Percentiles rank a stretch among this genome's conserved stretches.
phyloP scores from a whole-genome alignment of 2,888 invertebrate species.

The Oligia latruncula region DNA sequence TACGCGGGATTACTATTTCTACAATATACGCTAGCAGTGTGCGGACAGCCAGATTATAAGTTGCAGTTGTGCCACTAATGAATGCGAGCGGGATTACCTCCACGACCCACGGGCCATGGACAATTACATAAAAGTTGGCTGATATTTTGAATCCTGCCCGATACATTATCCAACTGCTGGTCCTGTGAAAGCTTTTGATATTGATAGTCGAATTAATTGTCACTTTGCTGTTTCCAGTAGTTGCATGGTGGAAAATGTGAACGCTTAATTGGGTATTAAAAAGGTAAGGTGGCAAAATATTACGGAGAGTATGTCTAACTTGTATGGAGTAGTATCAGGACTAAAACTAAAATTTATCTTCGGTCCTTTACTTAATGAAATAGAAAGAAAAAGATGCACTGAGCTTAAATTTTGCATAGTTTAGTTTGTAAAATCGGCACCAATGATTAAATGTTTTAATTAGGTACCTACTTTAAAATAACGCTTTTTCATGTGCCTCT shows the following conservation, averaged over 20 bases:
- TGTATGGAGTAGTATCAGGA: too few species aligned
- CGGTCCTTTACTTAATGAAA: too few species aligned
- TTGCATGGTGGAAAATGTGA: not conserved
- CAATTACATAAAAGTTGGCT: constrained; percentile 81
- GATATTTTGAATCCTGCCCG: constrained; percentile 78
- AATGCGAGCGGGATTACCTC: constrained; percentile 80
- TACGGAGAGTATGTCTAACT: not conserved
- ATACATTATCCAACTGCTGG: constrained; percentile 68
- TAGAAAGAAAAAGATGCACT: too few species aligned
- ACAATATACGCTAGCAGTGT: constrained; percentile 43
- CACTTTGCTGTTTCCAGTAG: constrained; percentile 17
- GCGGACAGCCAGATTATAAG: constrained; percentile 78
- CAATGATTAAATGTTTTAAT: too few species aligned
- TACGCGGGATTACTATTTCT: constrained; percentile 31
- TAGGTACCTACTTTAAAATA: too few species aligned
- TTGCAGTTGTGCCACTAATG: constrained; percentile 81
- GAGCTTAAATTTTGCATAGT: too few species aligned
- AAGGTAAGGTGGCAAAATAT: not conserved
- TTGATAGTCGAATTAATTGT: constrained; percentile 52
- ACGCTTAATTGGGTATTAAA: constrained; percentile 17
- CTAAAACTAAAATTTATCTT: too few species aligned
- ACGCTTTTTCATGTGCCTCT: too few species aligned
- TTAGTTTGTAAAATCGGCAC: too few species aligned
- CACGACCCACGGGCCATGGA: constrained; percentile 70
- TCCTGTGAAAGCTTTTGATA: constrained; percentile 54